Evolutionary conservation across 2,797 vertebrate species (phyloP), one percentile per base, ranked within the genome.

Genomic region (Triplophysa yarkandensis): DNA sequence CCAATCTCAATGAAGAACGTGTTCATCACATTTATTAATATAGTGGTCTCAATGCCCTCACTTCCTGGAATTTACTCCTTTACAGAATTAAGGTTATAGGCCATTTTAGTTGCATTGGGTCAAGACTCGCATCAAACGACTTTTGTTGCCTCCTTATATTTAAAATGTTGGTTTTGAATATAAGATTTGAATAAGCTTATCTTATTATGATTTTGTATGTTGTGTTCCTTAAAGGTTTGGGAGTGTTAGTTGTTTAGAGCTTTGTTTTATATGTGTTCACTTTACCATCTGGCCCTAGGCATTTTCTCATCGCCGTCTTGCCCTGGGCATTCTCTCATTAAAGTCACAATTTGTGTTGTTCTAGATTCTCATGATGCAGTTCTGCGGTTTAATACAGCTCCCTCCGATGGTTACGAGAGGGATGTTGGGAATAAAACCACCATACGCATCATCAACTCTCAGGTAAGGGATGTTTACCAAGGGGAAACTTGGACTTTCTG

Each of bases 381-480:
- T 83, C 80, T 99, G 77, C 92, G 98, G 72, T 98, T 99, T 91
- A 99, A 99, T 57, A 92, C 97, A 6, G 98, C 97, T 10, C 98
- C 98, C 16, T 98, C 96, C 0, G 89, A 86, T 58, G 95, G 94
- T 67, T 99, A 95, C 55, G 95, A 98, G 87, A 92, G 90, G 82
- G 98, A 99, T 50, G 97, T 99, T 78, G 97, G 98, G 55, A 98
- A 92, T 85, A 98, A 96, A 92, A 99, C 98, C 74, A 98, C 96
- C 0, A 85, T 98, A 66, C 94, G 98, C 76, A 95, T 99, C 87
- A 95, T 99, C 84, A 99, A 99, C 82, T 99, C 98, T 6, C 97
- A 98, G 95, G 98, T 98, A 90, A 92, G 92, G 2, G 4, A n/a
- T 13, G 17, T 52, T 41, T 65, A 19, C 30, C 3, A 1, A 28